These are phyloP conservation scores for Drosophila neocordata DNA, from an alignment of 1,140 invertebrate species.

Conservation along the genomic window DNA sequence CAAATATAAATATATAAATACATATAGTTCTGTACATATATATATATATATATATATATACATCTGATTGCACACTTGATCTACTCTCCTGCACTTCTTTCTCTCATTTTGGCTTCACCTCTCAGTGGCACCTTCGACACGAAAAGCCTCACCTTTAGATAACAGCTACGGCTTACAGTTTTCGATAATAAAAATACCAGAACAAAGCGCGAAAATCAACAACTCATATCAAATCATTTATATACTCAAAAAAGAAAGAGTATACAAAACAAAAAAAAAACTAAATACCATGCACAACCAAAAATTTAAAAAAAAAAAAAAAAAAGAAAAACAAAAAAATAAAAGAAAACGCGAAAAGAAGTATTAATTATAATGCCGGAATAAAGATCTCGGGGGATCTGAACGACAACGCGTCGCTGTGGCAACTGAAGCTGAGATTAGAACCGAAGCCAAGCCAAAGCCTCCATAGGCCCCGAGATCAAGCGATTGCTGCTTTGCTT, in stretches of 20 bases:
- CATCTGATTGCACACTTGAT: not conserved
- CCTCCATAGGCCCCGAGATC: not conserved
- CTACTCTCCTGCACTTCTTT: not conserved
- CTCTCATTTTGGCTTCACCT: not conserved
- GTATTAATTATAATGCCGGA: constrained; percentile 22
- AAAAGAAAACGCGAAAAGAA: not conserved
- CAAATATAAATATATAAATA: not conserved
- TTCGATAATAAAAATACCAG: not conserved
- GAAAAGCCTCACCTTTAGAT: not conserved
- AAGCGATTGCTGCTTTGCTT: not conserved
- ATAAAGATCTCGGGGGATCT: constrained; percentile 12
- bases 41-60: not conserved
- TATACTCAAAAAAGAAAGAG: too few species aligned
- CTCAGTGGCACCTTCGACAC: constrained; percentile 6
- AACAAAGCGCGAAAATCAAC: too few species aligned
- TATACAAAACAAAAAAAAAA: not conserved
- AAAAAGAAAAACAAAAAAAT: constrained; percentile 7
- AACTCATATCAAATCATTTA: too few species aligned
- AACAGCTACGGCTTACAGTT: not conserved
- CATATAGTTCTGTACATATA: not conserved
- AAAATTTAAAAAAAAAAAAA: constrained; percentile 15
- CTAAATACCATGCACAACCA: not conserved
- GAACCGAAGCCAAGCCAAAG: constrained; percentile 22
- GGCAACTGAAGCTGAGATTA: constrained; percentile 54
- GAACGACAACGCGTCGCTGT: constrained; percentile 43